Base-by-base conservation (phyloP, 2,888 invertebrate genomes). In the Drosophila longiperda region DNA sequence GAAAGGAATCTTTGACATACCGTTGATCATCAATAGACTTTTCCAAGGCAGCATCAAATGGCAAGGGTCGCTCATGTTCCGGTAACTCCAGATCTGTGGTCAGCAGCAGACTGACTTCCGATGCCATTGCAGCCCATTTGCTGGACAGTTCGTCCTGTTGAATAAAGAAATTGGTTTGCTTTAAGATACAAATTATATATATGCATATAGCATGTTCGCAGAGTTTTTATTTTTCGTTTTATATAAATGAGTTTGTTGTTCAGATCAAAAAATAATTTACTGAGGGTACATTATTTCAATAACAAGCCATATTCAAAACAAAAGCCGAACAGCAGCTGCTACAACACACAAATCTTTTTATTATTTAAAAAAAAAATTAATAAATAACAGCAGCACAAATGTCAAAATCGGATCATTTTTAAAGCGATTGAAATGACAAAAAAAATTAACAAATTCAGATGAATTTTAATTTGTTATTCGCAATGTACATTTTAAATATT, bases 21-120 rank as follows among this genome's bases (percentile, higher is more conserved):
- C 97, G 98, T 94, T 98, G 98, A 90, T 98, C 96, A 88, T 98
- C 98, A 70, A 98, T 96, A 49, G 96, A 95, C 45, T 95, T 94
- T 80, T 98, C 97, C 6, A 97, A 96, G 1, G 97, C 95, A 17
- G 97, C 97, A 93, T 98, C 98, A 91, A 98, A 98, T 0, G 98
- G 98, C 69, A 96, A 94, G 1, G 95, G 95, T 80, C 95, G 94
- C 49, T 94, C 94, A 8, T 93, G 92, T 60, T 94, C 93, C 0
- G 89, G 80, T 45, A 93, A 59, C 66, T 89, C 80, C 50, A 92
- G 59, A 17, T 94, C 94, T 20, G 94, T 93, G 59, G 94, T 93
- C 65, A 96, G 92, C 2, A 95, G 94, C 8, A 93, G 94, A 17
- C 95, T 94, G 52, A 96, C 85, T 90, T 95, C 95, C n/a, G 94